phyloP scores from a whole-genome alignment of 2,797 vertebrate species.

The Rachycentron canadum region DNA sequence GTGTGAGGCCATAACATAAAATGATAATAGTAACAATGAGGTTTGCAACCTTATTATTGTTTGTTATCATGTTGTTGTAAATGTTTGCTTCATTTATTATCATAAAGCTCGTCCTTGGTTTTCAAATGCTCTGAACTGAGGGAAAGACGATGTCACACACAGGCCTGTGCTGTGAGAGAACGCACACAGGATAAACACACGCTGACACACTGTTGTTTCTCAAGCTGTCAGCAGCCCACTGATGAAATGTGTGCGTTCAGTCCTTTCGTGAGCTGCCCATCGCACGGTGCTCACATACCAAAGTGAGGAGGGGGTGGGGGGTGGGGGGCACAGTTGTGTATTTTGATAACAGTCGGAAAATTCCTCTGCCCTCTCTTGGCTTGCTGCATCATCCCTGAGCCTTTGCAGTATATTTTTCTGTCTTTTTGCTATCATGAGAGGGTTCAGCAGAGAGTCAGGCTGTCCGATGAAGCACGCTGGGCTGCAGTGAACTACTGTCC shows the following conservation, averaged over 20 bases:
- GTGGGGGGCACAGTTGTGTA: slow-evolving; percentile 54
- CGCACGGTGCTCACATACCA: slow-evolving; percentile 61
- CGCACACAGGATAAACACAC: slow-evolving; percentile 23
- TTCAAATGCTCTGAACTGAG: slow-evolving; percentile 15
- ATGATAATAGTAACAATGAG: too few species aligned
- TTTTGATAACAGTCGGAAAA: slow-evolving; percentile 72
- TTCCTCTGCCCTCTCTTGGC: slow-evolving; percentile 62
- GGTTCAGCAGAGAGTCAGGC: slow-evolving; percentile 64
- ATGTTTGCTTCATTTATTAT: too few species aligned
- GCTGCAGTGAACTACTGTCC: slow-evolving; percentile 21
- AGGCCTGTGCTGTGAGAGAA: slow-evolving; percentile 19
- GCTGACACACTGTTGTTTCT: slow-evolving; percentile 60
- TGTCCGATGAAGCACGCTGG: slow-evolving; percentile 19
- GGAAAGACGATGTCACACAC: slow-evolving; percentile 10
- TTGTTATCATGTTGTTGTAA: too few species aligned
- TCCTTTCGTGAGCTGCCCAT: slow-evolving; percentile 45
- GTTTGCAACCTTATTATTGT: too few species aligned
- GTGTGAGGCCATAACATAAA: too few species aligned
- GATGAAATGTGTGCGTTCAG: slow-evolving; percentile 49
- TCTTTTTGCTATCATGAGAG: slow-evolving; percentile 52
- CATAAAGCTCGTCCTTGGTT: too few species aligned
- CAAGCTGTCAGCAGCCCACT: slow-evolving; percentile 61
- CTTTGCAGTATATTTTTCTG: slow-evolving; percentile 43
- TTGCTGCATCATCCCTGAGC: slow-evolving; percentile 38
- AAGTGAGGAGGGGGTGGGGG: neutral